These are phyloP conservation scores for Archips xylosteana DNA, from an alignment of 2,888 invertebrate genomes.

Conservation along the genomic window DNA sequence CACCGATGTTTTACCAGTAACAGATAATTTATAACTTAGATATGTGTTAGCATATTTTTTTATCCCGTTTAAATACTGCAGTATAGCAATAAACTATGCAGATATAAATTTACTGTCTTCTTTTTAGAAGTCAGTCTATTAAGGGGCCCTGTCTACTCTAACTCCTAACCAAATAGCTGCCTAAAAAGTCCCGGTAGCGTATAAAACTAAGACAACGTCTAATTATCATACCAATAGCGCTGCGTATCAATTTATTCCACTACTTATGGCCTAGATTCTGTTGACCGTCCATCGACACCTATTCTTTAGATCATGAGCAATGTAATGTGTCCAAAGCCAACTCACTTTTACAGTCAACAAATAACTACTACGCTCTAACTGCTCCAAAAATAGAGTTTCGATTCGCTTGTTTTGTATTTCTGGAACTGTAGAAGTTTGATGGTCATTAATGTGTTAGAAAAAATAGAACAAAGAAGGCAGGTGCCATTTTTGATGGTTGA, in stretches of 20 bases:
- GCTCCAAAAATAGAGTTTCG: background rate
- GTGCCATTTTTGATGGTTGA: constrained; percentile 48
- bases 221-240: constrained; percentile 45
- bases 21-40: no score
- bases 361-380: background rate
- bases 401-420: background rate
- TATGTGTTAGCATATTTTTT: no score
- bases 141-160: background rate
- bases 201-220: constrained; percentile 13
- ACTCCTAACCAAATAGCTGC: background rate
- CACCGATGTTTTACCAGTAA: no score
- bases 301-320: constrained; percentile 44
- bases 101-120: no score
- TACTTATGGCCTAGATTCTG: constrained; percentile 50
- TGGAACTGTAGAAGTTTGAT: constrained; percentile 7
- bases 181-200: constrained; percentile 21
- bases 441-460: constrained; percentile 41
- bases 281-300: constrained; percentile 53
- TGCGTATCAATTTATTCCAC: constrained; percentile 49
- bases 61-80: no score
- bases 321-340: constrained; percentile 31
- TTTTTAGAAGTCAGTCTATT: background rate
- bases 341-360: background rate
- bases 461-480: constrained; percentile 52
- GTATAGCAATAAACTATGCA: no score